phyloP scores from a whole-genome alignment of 1,140 invertebrate species.

The Hypothenemus hampei region DNA sequence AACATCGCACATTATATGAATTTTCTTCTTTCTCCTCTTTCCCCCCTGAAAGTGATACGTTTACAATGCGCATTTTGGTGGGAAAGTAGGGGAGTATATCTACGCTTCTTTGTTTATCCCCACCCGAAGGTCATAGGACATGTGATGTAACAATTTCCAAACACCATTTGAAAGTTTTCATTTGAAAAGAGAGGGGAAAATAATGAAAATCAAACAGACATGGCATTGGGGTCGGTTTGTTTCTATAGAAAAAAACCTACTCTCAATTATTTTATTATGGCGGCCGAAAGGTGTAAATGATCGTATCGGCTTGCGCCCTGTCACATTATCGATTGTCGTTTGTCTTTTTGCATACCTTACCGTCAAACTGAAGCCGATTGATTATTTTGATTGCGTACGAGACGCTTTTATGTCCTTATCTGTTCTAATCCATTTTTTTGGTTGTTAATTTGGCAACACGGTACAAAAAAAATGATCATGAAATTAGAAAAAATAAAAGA shows the following conservation, averaged over 20 bases:
- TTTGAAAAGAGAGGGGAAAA: no score
- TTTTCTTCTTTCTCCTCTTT: neutral
- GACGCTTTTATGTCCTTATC: neutral
- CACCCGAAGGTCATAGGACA: neutral
- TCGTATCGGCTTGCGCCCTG: slow-evolving; percentile 14
- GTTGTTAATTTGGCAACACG: no score
- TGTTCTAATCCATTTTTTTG: no score
- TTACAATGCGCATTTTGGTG: slow-evolving; percentile 6
- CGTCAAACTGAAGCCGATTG: no score
- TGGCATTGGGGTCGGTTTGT: no score
- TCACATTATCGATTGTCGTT: slow-evolving; percentile 18
- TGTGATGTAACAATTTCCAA: slow-evolving; percentile 1
- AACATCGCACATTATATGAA: no score
- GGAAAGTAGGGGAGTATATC: slow-evolving; percentile 14
- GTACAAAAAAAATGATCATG: no score
- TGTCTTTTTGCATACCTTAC: slow-evolving; percentile 23
- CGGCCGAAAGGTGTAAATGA: slow-evolving; percentile 2
- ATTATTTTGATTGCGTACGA: slow-evolving; percentile 15
- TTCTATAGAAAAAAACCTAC: no score
- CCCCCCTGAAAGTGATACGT: neutral
- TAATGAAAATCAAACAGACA: no score
- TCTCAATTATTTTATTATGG: no score
- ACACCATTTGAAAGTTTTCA: no score
- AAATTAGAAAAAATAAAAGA: no score
- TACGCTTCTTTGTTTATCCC: slow-evolving; percentile 9